Percentiles rank a stretch among this genome's conserved stretches.
Evolutionary conservation across 2,888 invertebrate genomes (phyloP).

Genomic region (Coenonympha glycerion): DNA sequence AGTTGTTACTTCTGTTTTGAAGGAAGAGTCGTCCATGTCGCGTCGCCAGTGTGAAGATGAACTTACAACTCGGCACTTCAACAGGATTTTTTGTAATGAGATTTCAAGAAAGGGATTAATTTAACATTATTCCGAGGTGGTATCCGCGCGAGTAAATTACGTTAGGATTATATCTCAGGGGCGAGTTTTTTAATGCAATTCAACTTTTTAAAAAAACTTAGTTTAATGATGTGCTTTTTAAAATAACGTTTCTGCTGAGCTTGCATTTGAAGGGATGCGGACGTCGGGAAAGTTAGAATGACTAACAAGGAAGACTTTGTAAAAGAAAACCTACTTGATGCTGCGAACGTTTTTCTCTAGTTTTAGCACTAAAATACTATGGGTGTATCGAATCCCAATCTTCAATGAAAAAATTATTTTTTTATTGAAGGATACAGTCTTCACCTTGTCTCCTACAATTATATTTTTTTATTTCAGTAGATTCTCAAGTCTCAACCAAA

Average conservation of each 20-base stretch:
- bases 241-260: background rate
- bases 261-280: background rate
- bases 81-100: conserved; percentile 1
- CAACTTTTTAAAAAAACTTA: background rate
- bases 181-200: background rate
- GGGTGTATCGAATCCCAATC: no score
- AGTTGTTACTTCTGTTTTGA: no score
- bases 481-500: no score
- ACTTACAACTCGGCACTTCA: background rate
- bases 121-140: conserved; percentile 3
- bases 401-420: no score
- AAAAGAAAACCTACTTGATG: background rate
- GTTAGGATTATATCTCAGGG: background rate
- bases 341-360: no score
- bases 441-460: no score
- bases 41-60: background rate
- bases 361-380: no score
- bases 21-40: no score
- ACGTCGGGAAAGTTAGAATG: background rate
- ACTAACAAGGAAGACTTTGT: background rate
- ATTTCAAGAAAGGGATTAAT: conserved; percentile 8
- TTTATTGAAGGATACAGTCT: no score
- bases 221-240: background rate
- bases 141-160: conserved; percentile 5
- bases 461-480: no score